These are phyloP conservation scores for Brachionus sp. DNA, from an alignment of 1,140 invertebrate species.

Conservation along the genomic window DNA sequence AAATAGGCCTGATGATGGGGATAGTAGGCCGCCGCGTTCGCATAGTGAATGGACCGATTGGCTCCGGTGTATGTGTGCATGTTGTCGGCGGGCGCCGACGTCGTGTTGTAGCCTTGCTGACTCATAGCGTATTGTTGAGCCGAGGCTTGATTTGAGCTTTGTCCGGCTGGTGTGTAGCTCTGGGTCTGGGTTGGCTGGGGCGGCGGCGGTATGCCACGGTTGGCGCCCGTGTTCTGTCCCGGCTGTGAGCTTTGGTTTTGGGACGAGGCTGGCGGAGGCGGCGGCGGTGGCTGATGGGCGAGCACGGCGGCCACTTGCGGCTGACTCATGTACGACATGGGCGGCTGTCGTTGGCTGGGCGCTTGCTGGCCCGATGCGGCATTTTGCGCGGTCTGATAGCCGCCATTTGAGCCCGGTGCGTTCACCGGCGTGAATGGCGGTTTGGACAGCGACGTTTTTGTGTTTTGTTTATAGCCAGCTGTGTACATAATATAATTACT, in stretches of 20 bases:
- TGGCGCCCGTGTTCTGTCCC: background rate
- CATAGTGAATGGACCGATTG: background rate
- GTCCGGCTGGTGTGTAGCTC: background rate
- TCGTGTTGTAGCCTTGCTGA: background rate
- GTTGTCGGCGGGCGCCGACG: background rate
- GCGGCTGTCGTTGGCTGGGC: background rate
- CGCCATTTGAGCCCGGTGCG: background rate
- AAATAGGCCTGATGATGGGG: background rate
- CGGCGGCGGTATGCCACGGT: background rate
- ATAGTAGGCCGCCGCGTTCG: background rate
- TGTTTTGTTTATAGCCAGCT: background rate
- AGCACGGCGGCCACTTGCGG: background rate
- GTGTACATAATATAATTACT: background rate
- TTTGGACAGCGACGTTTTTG: background rate
- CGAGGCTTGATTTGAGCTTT: background rate
- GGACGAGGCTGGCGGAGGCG: background rate
- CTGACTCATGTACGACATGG: background rate
- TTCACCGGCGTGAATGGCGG: background rate
- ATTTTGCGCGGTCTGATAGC: background rate
- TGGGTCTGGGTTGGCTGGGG: background rate
- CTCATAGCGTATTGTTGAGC: too few relatives aligned
- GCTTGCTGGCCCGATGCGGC: background rate
- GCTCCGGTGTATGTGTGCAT: background rate
- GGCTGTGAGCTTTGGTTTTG: background rate
- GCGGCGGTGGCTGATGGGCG: background rate